Conservation (phyloP, 2,797 vertebrate species). For the Amblyopsis hoosieri region DNA sequence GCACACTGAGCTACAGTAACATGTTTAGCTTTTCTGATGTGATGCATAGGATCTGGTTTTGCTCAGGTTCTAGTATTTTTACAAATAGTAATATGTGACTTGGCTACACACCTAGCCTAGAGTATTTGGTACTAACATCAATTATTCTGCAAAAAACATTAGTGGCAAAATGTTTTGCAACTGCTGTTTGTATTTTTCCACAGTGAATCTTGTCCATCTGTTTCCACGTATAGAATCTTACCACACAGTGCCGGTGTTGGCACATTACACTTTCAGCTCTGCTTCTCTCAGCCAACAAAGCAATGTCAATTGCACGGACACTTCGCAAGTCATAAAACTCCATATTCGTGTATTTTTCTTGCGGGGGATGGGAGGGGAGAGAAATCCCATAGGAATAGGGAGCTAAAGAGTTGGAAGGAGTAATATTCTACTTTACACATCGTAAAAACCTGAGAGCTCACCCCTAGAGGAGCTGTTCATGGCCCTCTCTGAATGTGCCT, state of each 20-base stretch:
- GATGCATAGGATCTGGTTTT: background rate
- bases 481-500: constrained; percentile 35
- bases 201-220: constrained; percentile 28
- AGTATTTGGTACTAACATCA: constrained; percentile 47
- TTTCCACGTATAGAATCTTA: constrained; percentile 31
- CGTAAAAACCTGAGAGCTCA: constrained; percentile 65
- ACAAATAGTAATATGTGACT: constrained; percentile 17
- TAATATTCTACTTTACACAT: constrained; percentile 74
- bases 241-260: constrained; percentile 32
- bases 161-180: constrained; percentile 4
- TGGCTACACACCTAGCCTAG: constrained; percentile 17
- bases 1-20: background rate
- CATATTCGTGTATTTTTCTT: constrained; percentile 62
- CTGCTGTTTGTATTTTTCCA: background rate
- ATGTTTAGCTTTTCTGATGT: no score
- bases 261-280: constrained; percentile 30
- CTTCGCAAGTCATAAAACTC: constrained; percentile 74
- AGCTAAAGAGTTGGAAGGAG: constrained; percentile 45
- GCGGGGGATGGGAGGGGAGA: constrained; percentile 37
- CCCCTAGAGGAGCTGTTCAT: constrained; percentile 36
- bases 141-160: constrained; percentile 38
- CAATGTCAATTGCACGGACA: constrained; percentile 65
- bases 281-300: constrained; percentile 46
- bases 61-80: constrained; percentile 15
- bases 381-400: constrained; percentile 41